Percentiles rank a stretch among this genome's conserved stretches.
Evolutionary conservation across 2,113 vertebrate genomes (phyloP).

Genomic region (Ondatra zibethicus): DNA sequence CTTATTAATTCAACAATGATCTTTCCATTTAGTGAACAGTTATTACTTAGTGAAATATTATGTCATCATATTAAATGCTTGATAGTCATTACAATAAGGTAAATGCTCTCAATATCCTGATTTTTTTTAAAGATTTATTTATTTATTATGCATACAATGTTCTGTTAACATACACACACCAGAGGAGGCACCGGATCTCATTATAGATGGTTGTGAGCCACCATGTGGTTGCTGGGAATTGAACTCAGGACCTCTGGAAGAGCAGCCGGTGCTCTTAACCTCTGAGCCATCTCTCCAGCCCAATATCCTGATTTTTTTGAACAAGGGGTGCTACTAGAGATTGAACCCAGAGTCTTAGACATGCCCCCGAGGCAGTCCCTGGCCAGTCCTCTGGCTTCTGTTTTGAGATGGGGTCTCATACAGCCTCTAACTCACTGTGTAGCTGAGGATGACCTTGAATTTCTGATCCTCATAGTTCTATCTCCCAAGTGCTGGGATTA

Average conservation of each 20-base stretch:
- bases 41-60: neutral
- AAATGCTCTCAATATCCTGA: neutral
- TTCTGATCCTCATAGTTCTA: neutral
- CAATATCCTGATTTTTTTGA: neutral
- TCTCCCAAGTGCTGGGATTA: neutral
- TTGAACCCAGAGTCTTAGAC: neutral
- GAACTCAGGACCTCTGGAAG: too few relatives aligned
- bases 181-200: too few relatives aligned
- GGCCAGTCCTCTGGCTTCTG: neutral
- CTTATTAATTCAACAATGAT: neutral
- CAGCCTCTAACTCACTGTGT: neutral
- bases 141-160: too few relatives aligned
- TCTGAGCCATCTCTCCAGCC: too few relatives aligned
- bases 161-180: too few relatives aligned
- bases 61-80: neutral
- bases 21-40: conserved; percentile 5
- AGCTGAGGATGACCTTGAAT: neutral
- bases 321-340: neutral
- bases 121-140: too few relatives aligned
- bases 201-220: too few relatives aligned
- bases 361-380: neutral
- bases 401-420: neutral
- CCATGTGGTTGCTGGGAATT: too few relatives aligned
- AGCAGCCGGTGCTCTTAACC: too few relatives aligned
- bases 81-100: neutral